Base-by-base conservation (phyloP, 2,113 vertebrate genomes). In the Athene noctua region DNA sequence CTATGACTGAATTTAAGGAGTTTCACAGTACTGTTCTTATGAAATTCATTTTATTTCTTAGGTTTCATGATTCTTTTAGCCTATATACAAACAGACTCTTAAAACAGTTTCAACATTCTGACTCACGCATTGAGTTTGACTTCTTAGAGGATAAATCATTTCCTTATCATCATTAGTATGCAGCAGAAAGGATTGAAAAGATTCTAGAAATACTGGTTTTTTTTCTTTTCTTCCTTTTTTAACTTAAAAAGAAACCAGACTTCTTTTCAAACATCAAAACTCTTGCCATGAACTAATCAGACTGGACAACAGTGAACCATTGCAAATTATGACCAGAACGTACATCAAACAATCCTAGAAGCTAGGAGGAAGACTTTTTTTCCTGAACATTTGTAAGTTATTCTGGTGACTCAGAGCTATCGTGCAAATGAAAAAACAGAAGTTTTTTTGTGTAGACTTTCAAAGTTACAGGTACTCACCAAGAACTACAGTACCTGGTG, bases 241-340 rank as follows among this genome's bases (percentile, higher is more conserved):
- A 7, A 61, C 65, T 36, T 61, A 34, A 58, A 66, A 80, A 65
- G 49, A 77, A 75, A 70, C 4, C 9, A 42, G 8, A 2, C 15
- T 86, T 88, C 52, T 92, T 92, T 80, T 55, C 67, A 82, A 88
- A 80, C 26, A 47, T 27, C 29, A 75, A 29, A 93, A 10, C 11
- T 32, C 47, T 58, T 75, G 46, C 49, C 23, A 11, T 23, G 27
- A 80, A 55, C 9, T 36, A 62, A 78, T 72, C 13, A 70, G 54
- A n/a, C 34, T 38, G 29, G 52, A 44, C 25, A 94, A 74, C 1
- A 84, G 11, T 0, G 0, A 90, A 51, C 6, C 15, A 62, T 2
- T 78, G 13, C 10, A 80, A 62, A 87, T 82, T 54, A 87, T 20
- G 38, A 77, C 6, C 19, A 86, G 78, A 74, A 62, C 13, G 58